Conservation (phyloP, 2,888 invertebrate species). For the Drosophila leonis region DNA sequence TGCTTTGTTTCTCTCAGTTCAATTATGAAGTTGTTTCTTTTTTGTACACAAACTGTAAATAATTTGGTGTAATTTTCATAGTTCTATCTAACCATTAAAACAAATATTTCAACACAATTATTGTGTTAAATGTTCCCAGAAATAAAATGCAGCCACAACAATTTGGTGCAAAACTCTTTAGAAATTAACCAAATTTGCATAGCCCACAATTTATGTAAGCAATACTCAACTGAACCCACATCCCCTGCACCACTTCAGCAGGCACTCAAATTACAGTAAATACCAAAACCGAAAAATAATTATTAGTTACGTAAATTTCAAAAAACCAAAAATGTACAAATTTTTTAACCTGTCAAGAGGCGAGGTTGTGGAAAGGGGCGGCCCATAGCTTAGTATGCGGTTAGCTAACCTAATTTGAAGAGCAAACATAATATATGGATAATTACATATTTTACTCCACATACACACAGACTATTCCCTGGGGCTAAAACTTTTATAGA, state of each 20-base stretch:
- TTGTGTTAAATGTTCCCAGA: not conserved
- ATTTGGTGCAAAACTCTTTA: conserved; percentile 6
- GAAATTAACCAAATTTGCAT: conserved; percentile 12
- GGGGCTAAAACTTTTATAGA: conserved; percentile 11
- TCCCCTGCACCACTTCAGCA: not conserved
- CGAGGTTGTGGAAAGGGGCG: not conserved
- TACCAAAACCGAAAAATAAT: conserved; percentile 51
- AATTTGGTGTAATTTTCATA: not conserved
- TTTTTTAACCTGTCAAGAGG: conserved; percentile 38
- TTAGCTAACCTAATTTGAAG: conserved; percentile 45
- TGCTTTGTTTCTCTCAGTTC: not conserved
- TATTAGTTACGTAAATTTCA: conserved; percentile 55
- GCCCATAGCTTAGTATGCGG: not conserved
- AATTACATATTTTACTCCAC: conserved; percentile 63
- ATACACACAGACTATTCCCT: conserved; percentile 7
- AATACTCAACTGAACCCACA: conserved; percentile 11
- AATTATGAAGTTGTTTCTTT: not conserved
- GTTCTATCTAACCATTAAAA: not conserved
- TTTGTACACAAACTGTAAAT: not conserved
- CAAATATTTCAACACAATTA: conserved; percentile 10
- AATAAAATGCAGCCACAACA: not conserved
- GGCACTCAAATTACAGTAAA: conserved; percentile 30
- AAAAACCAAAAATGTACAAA: conserved; percentile 55
- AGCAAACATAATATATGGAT: conserved; percentile 62
- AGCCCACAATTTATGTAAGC: conserved; percentile 30